A percentile compares a stretch with the other conserved stretches of the same genome.
These are phyloP conservation scores for Pteropus alecto DNA, from an alignment of 2,113 vertebrate species.

Conservation along the genomic window DNA sequence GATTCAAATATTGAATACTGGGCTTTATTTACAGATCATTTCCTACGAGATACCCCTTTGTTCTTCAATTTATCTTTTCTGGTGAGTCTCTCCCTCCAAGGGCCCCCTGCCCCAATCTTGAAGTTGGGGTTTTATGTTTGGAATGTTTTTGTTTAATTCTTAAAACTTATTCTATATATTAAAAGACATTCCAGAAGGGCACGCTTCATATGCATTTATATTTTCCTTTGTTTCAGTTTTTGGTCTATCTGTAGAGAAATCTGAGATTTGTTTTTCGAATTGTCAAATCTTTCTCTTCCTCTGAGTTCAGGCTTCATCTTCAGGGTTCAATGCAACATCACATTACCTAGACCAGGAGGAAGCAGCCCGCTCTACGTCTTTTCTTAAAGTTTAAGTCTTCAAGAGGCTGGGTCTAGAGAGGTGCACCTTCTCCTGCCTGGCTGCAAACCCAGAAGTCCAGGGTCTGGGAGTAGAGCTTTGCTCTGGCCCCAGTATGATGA, in stretches of 20 bases:
- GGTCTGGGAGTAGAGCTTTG: background rate
- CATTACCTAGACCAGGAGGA: background rate
- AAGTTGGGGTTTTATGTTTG: background rate
- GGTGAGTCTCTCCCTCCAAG: background rate
- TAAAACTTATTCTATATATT: background rate
- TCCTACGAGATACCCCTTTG: background rate
- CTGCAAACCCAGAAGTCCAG: background rate
- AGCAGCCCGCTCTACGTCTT: background rate
- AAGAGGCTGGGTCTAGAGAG: background rate
- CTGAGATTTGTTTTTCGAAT: background rate
- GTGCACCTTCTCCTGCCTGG: background rate
- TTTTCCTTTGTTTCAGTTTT: background rate
- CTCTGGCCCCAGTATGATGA: too few relatives aligned
- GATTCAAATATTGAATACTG: background rate
- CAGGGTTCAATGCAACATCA: background rate
- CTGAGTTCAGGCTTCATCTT: background rate
- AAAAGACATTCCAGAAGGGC: background rate
- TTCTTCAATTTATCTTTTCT: background rate
- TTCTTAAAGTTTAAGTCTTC: background rate
- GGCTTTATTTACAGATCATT: background rate
- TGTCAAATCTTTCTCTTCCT: background rate
- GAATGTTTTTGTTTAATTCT: background rate
- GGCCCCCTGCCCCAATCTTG: background rate
- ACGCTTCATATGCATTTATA: background rate
- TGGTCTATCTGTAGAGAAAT: background rate